phyloP scores from a whole-genome alignment of 2,797 vertebrate genomes.

The Chaetophractus vellerosus region DNA sequence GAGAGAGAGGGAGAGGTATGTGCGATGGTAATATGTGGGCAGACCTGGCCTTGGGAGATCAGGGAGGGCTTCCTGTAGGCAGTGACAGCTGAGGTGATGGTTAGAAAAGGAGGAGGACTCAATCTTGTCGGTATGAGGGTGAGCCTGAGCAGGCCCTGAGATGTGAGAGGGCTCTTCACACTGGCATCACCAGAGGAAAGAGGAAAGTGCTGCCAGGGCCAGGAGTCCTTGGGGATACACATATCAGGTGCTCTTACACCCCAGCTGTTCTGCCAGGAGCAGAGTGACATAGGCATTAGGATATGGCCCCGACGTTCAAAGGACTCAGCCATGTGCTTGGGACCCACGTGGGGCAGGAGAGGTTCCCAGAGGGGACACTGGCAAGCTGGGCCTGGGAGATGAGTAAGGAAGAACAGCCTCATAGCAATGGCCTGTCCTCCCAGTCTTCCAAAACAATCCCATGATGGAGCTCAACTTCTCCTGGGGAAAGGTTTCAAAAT shows the following conservation, averaged over 20 bases:
- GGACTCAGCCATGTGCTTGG: background rate
- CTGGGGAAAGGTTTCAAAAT: background rate
- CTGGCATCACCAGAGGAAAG: fast-evolving
- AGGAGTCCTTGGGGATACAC: background rate
- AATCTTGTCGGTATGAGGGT: background rate
- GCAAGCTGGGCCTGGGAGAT: background rate
- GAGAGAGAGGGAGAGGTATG: no score
- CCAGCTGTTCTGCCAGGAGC: background rate
- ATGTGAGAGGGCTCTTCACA: background rate
- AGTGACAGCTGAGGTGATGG: background rate
- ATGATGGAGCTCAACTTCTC: background rate
- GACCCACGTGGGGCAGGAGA: fast-evolving
- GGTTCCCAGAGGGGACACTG: background rate
- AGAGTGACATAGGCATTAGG: background rate
- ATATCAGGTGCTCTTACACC: fast-evolving
- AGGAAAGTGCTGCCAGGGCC: fast-evolving
- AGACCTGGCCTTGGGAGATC: background rate
- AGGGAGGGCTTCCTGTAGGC: slow-evolving; percentile 50
- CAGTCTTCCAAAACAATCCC: fast-evolving
- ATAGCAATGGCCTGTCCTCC: background rate
- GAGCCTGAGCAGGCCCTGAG: background rate
- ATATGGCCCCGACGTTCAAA: background rate
- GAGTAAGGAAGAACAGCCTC: background rate
- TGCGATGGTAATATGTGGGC: background rate
- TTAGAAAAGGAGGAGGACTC: background rate